Conservation (phyloP, 2,888 invertebrate species). For the Sinopyrophorus schimmeli region DNA sequence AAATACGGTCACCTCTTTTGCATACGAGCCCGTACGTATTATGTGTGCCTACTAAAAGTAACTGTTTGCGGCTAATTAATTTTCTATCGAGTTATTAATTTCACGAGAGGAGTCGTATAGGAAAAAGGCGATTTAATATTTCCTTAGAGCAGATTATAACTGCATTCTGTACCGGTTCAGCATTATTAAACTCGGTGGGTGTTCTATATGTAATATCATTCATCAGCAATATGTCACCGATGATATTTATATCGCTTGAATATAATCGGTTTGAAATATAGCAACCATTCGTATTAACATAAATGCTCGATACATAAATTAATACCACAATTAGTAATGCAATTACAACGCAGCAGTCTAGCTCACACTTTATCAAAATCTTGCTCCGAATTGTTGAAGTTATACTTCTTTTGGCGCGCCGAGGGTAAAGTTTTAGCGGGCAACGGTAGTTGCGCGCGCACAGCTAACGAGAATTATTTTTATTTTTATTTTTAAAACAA, state of each 20-base stretch:
- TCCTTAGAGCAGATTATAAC: slow-evolving; percentile 16
- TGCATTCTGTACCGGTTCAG: slow-evolving; percentile 24
- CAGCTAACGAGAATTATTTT: no score
- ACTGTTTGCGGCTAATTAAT: no score
- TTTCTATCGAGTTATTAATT: slow-evolving; percentile 17
- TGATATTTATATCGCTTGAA: slow-evolving; percentile 40
- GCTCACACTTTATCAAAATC: slow-evolving; percentile 47
- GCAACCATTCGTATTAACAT: slow-evolving; percentile 47
- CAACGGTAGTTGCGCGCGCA: no score
- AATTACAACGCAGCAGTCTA: slow-evolving; percentile 49
- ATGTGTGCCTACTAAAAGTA: no score
- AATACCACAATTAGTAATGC: slow-evolving; percentile 51
- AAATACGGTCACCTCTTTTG: no score
- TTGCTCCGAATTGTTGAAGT: no score
- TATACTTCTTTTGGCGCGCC: no score
- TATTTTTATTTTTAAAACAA: no score
- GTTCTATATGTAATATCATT: slow-evolving; percentile 45
- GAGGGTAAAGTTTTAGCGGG: no score
- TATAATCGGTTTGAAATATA: slow-evolving; percentile 47
- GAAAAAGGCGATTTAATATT: slow-evolving; percentile 9
- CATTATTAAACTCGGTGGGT: slow-evolving; percentile 44
- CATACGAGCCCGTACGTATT: no score
- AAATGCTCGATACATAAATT: slow-evolving; percentile 50
- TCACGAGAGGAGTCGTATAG: slow-evolving; percentile 6
- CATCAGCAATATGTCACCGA: slow-evolving; percentile 40